Evolutionary conservation across 1,140 invertebrate species (phyloP).

Genomic region (Eriocheir sinensis): DNA sequence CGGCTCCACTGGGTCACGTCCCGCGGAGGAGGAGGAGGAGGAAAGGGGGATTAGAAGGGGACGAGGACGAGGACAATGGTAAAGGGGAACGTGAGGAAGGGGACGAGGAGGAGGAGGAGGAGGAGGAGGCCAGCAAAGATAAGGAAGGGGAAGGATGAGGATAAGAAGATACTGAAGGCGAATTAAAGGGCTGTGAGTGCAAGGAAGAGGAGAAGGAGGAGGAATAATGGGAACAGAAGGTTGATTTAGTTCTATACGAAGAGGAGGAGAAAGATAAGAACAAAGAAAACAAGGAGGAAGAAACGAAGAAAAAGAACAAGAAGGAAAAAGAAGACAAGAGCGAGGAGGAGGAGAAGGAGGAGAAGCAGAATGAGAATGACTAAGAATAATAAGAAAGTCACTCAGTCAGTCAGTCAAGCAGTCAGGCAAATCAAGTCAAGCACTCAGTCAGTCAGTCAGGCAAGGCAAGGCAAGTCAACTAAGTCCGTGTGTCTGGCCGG

Average conservation of each 20-base stretch:
- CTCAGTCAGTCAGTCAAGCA: too few relatives aligned
- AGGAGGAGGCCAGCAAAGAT: not conserved
- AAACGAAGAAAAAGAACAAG: not conserved
- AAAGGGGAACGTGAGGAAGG: not conserved
- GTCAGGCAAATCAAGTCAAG: too few relatives aligned
- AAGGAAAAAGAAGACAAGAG: too few relatives aligned
- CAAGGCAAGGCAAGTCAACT: too few relatives aligned
- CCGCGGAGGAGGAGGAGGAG: not conserved
- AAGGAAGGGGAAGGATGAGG: not conserved
- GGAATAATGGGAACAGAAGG: not conserved
- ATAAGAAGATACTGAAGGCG: not conserved
- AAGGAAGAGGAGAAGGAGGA: not conserved
- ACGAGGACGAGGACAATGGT: not conserved
- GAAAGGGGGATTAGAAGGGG: not conserved
- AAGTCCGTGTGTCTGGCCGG: too few relatives aligned
- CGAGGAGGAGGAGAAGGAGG: not conserved
- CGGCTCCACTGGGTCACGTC: slow-evolving; percentile 6
- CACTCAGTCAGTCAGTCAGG: too few relatives aligned
- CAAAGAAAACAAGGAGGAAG: not conserved
- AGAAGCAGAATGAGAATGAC: not conserved
- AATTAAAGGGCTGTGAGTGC: not conserved
- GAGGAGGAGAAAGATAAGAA: not conserved
- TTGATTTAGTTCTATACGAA: too few relatives aligned
- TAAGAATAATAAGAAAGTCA: not conserved
- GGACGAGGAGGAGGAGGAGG: not conserved